Evolutionary conservation across 92 coral and sea anemone genomes (phyloP), one percentile per base, ranked within the genome.

Genomic region (Palythoa caribaeorum): DNA sequence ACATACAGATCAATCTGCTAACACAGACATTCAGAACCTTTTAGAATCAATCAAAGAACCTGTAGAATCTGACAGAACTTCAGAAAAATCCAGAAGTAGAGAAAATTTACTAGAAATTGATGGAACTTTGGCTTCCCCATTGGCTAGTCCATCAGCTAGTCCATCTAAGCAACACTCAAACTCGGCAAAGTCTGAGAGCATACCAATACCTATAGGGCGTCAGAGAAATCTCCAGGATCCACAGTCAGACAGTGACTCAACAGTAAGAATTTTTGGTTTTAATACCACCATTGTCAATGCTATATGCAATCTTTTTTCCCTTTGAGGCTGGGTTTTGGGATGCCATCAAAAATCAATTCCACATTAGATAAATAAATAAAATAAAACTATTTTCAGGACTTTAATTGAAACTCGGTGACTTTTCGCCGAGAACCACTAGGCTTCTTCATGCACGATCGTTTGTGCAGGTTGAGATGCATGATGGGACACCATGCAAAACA

Each of bases 121-220:
- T 21, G 73, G 86, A 65, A 13, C 15, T 48, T 62, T 11, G 12
- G 73, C 14, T n/a, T 59, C 54, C 11, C 55, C 73, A 7, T 28
- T 39, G 17, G 35, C 55, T 38, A 79, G 84, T 48, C 73, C 77
- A 7, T 28, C 59, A 39, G 35, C 55, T 38, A 79, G 84, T 48
- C 73, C 77, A 28, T 60, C 89, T 77, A 90, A 90, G 84, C 60
- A 28, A 12, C 63, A 48, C 16, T 7, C 69, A 39, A 55, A 47
- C 52, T 57, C 90, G 15, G 63, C 85, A 15, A 84, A 62, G 75
- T 93, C 98, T 9, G 90, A 90, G 14, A 93, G 98, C 63, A 93
- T 95, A 62, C 96, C 96, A 3, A 95, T 95, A 38, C 98, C 98
- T 15, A 85, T 91, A n/a, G 88, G 92, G 10, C 48, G 92, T 85